A percentile compares a stretch with the other conserved stretches of the same genome.
phyloP scores from a whole-genome alignment of 2,888 invertebrate species.

The Chymomyza amoena region DNA sequence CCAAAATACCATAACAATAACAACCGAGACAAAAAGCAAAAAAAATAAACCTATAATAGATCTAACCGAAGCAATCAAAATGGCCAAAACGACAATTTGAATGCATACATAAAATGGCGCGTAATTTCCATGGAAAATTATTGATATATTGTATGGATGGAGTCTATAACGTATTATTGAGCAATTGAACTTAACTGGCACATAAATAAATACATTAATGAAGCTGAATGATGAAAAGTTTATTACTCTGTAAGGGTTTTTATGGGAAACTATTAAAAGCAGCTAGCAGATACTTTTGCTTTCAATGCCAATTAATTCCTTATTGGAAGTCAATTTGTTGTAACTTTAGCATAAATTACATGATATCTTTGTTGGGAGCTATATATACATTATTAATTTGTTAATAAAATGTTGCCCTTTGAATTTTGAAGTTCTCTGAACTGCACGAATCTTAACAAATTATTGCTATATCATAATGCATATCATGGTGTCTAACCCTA shows the following conservation, averaged over 20 bases:
- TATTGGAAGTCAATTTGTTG: neutral
- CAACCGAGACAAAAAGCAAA: conserved; percentile 13
- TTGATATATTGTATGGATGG: conserved; percentile 18
- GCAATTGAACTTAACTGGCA: neutral
- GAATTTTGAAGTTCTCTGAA: neutral
- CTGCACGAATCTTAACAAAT: neutral
- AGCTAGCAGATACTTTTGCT: neutral
- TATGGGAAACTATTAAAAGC: neutral
- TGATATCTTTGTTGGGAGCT: neutral
- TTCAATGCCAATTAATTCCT: neutral
- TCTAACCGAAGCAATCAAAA: conserved; percentile 13
- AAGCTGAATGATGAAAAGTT: neutral
- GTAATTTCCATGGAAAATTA: conserved; percentile 42
- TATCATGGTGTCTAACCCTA: neutral
- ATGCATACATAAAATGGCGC: conserved; percentile 46
- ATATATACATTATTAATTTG: too few relatives aligned
- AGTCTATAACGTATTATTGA: neutral
- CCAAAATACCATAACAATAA: conserved; percentile 43
- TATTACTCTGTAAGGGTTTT: neutral
- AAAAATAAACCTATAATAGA: conserved; percentile 25
- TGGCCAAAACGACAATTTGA: conserved; percentile 49
- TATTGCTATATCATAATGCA: neutral
- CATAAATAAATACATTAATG: neutral
- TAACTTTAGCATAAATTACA: neutral
- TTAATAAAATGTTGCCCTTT: neutral